Conservation (phyloP, 1,140 invertebrate species). For the Cotesia glomerata region DNA sequence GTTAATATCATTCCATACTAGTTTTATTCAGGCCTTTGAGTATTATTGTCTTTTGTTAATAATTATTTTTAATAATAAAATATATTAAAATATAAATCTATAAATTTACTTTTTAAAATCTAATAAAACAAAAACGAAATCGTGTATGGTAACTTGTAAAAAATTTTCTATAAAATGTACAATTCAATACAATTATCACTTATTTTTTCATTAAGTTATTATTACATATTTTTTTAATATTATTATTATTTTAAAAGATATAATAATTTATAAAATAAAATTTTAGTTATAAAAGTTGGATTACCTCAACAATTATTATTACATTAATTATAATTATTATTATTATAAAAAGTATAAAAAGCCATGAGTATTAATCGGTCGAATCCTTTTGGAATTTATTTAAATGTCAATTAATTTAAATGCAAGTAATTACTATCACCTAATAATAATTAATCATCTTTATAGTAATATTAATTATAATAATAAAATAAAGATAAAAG, state of each 20-base stretch:
- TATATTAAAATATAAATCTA: not conserved
- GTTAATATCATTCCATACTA: slow-evolving; percentile 8
- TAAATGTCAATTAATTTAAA: too few species aligned
- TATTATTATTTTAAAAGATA: slow-evolving; percentile 15
- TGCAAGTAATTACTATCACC: too few species aligned
- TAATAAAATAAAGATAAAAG: not conserved
- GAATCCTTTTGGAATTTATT: too few species aligned
- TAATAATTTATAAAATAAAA: too few species aligned
- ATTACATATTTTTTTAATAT: not conserved
- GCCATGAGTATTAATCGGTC: too few species aligned
- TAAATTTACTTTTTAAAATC: slow-evolving; percentile 10
- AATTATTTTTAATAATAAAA: slow-evolving; percentile 11
- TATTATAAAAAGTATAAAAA: too few species aligned
- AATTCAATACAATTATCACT: slow-evolving; percentile 24
- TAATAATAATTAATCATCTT: too few species aligned
- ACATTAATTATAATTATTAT: too few species aligned
- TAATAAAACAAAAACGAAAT: slow-evolving; percentile 10
- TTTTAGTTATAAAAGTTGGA: too few species aligned
- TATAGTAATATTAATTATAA: not conserved
- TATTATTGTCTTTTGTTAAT: slow-evolving; percentile 23
- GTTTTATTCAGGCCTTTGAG: slow-evolving; percentile 23
- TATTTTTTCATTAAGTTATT: not conserved
- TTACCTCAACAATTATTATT: too few species aligned
- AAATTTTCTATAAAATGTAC: slow-evolving; percentile 9
- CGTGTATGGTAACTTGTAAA: slow-evolving; percentile 34